Evolutionary conservation across 2,888 invertebrate genomes (phyloP), one percentile per base, ranked within the genome.

Genomic region (Allacma fusca): DNA sequence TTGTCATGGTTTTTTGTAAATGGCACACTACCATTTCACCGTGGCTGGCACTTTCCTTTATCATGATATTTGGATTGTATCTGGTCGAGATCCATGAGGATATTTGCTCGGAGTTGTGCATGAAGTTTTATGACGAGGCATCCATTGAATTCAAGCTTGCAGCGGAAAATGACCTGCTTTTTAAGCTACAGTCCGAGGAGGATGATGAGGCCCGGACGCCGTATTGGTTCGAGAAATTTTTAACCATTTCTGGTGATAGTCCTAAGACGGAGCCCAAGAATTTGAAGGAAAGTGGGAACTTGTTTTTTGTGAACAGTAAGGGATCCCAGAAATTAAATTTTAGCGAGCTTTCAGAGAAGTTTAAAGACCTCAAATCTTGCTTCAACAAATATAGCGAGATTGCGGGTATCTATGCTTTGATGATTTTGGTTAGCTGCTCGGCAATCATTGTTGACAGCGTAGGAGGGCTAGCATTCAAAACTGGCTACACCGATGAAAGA

Each of bases 361-460:
- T 62, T 23, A 62, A 62, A 23, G 23, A 24, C 23, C 12, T 62
- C 2, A 62, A 62, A 23, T 1, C 24, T 13, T 62, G 62, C 12
- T 62, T 62, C 12, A 7, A 24, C 24, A 62, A 62, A 24, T 62
- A 62, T 23, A 24, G 62, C 13, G 62, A 62, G 23, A 23, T 24
- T 62, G 62, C 62, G 21, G 62, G 62, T n/a, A 62, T 62, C 4
- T 62, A 24, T 12, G 21, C 62, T 1, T 24, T 62, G 21, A 24
- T 62, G 62, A 62, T 62, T 23, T 12, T 62, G 23, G 62, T 62
- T 1, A 62, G 26, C 23, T 62, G 21, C 12, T 62, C 62, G 24
- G 62, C 62, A 21, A 24, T 62, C 62, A 62, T 62, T 23, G 26
- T 62, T 23, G 62, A 62, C 12, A 62, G 62, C 26, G 62, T 62